phyloP scores from a whole-genome alignment of 2,797 vertebrate genomes.

The Psittacula echo region DNA sequence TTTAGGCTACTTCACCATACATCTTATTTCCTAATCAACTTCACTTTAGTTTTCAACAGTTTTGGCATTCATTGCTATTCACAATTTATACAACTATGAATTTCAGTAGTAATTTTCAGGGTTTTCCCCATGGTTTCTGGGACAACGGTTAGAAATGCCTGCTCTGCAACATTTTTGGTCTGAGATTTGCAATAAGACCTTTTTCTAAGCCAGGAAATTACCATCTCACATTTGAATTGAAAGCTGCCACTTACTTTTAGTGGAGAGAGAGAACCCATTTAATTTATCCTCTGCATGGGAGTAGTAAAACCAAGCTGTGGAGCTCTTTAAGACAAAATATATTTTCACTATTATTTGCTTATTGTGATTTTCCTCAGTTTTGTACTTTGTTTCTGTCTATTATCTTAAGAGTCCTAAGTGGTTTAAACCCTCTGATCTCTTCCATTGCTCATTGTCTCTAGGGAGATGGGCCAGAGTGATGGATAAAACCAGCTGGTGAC shows the following conservation, averaged over 20 bases:
- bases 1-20: constrained; percentile 2
- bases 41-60: neutral
- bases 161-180: constrained; percentile 1
- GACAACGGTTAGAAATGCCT: neutral
- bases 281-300: neutral
- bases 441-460: neutral
- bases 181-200: neutral
- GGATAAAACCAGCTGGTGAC: neutral
- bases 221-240: neutral
- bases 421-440: neutral
- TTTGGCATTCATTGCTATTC: neutral
- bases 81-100: neutral
- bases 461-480: neutral
- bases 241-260: neutral
- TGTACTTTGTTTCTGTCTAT: neutral
- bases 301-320: neutral
- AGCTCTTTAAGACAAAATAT: neutral
- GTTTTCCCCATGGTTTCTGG: neutral
- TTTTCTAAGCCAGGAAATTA: neutral
- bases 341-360: neutral
- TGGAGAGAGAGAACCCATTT: neutral
- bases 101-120: neutral
- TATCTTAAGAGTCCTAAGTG: neutral
- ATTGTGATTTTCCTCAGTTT: neutral
- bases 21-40: neutral